Evolutionary conservation across 2,888 invertebrate species (phyloP).

Genomic region (Amblyjoppa proteus): DNA sequence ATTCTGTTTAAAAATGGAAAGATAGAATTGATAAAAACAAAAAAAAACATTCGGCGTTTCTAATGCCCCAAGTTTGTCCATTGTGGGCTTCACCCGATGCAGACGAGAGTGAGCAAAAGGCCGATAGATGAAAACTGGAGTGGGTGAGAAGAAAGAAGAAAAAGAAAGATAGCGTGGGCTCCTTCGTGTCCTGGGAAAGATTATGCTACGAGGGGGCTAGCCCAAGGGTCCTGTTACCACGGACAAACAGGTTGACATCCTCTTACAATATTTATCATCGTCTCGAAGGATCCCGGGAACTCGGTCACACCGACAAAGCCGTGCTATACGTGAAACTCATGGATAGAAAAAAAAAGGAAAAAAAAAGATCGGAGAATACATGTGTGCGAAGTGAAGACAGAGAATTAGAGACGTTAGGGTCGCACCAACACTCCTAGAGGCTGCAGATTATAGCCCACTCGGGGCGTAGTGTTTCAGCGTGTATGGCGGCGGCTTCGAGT

Average conservation of each 20-base stretch:
- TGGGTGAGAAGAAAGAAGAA: slow-evolving; percentile 23
- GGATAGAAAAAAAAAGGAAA: slow-evolving; percentile 26
- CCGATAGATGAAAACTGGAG: not conserved
- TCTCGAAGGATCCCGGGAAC: slow-evolving; percentile 36
- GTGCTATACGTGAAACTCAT: slow-evolving; percentile 23
- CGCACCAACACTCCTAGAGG: slow-evolving; percentile 28
- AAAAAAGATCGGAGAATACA: not conserved
- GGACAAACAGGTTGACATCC: slow-evolving; percentile 76
- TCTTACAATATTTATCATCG: slow-evolving; percentile 74
- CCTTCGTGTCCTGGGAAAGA: slow-evolving; percentile 69
- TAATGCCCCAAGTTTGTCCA: slow-evolving; percentile 10
- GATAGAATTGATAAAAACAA: not conserved
- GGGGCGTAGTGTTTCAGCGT: slow-evolving; percentile 17
- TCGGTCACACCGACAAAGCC: slow-evolving; percentile 29
- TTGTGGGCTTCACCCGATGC: not conserved
- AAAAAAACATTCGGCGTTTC: not conserved
- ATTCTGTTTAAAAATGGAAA: not conserved
- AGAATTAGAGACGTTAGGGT: slow-evolving; percentile 24
- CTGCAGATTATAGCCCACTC: slow-evolving; percentile 11
- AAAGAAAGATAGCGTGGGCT: slow-evolving; percentile 52
- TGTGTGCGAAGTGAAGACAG: slow-evolving; percentile 43
- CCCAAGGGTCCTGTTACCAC: slow-evolving; percentile 68
- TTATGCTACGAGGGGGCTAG: slow-evolving; percentile 45
- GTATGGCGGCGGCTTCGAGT: slow-evolving; percentile 40
- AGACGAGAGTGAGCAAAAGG: not conserved